phyloP scores from a whole-genome alignment of 1,140 invertebrate species.

The Glossosoma conforme region DNA sequence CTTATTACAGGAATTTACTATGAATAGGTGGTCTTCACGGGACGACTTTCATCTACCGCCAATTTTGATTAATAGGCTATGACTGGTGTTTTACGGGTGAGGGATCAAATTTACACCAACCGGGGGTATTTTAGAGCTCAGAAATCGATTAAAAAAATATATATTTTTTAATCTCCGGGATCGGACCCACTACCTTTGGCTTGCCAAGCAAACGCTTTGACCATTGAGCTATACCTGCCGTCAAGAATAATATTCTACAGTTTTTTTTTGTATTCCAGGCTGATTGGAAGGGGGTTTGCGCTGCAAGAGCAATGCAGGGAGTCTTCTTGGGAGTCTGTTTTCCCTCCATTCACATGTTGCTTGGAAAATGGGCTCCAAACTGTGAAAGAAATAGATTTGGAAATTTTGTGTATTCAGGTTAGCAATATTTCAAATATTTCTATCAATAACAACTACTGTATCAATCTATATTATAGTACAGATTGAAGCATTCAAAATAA shows the following conservation, averaged over 20 bases:
- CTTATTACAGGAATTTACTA: no score
- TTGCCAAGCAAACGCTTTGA: no score
- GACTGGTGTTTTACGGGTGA: no score
- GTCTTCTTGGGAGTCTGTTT: conserved; percentile 63
- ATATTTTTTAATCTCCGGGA: not conserved
- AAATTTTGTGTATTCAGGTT: conserved; percentile 42
- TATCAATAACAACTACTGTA: not conserved
- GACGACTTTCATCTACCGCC: no score
- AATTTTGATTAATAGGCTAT: no score
- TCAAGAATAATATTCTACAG: not conserved
- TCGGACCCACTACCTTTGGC: no score
- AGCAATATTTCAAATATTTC: not conserved
- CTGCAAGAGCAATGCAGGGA: conserved; percentile 60
- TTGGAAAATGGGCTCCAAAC: conserved; percentile 67
- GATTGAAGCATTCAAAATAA: not conserved
- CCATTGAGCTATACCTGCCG: no score
- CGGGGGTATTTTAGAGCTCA: no score
- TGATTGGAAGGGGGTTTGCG: conserved; percentile 44
- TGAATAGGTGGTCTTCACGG: no score
- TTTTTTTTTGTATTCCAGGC: conserved; percentile 26
- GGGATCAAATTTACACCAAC: no score
- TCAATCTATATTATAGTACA: not conserved
- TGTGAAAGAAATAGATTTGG: conserved; percentile 56
- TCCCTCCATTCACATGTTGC: conserved; percentile 63
- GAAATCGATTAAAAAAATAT: no score